Evolutionary conservation across 2,113 vertebrate genomes (phyloP).

Genomic region (Sphyrna mokarran): DNA sequence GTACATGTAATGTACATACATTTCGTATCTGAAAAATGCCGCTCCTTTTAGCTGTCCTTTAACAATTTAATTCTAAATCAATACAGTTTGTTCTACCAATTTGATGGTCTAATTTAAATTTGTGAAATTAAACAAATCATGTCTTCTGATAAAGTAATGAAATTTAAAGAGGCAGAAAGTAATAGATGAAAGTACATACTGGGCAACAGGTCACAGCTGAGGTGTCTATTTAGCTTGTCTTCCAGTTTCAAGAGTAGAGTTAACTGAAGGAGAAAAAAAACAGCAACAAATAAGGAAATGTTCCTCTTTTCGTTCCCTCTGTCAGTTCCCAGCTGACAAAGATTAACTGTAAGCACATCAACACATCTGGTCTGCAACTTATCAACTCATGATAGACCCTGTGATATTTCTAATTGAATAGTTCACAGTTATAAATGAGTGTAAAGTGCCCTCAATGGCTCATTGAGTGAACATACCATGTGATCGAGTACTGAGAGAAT

Average conservation of each 20-base stretch:
- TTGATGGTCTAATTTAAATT: neutral
- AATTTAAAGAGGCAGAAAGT: neutral
- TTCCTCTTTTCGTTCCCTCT: neutral
- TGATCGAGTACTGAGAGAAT: neutral
- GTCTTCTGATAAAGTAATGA: neutral
- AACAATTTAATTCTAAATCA: neutral
- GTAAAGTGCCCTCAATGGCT: neutral
- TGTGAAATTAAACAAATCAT: neutral
- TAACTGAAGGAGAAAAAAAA: constrained; percentile 58
- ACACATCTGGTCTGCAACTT: neutral
- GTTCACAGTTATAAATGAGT: neutral
- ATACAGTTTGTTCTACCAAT: neutral
- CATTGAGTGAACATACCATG: neutral
- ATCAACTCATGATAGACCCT: neutral
- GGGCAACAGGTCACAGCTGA: constrained; percentile 95
- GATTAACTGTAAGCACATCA: neutral
- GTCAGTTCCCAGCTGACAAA: neutral
- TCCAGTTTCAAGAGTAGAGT: constrained; percentile 93
- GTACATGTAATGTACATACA: too few species aligned
- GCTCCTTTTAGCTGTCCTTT: neutral
- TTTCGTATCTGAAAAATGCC: neutral
- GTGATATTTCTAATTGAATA: neutral
- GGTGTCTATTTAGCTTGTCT: constrained; percentile 94
- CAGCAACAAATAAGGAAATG: constrained; percentile 7
- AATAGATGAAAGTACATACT: constrained; percentile 60